phyloP scores from a whole-genome alignment of 2,888 invertebrate genomes.

The Apamea anceps region DNA sequence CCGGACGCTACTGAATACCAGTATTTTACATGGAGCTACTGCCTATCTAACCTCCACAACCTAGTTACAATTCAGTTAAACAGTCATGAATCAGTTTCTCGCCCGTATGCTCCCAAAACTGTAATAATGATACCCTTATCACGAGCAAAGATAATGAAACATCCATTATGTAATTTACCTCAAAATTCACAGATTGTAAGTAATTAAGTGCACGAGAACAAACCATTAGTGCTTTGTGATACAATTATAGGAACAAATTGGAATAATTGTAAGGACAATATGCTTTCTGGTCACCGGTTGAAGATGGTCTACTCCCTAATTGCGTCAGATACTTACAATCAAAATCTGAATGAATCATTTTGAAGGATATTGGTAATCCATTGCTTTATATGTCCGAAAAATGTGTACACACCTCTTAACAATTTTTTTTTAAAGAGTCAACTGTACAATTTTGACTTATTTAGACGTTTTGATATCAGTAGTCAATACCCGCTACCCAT shows the following conservation, averaged over 20 bases:
- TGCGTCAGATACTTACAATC: no score
- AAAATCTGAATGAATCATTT: no score
- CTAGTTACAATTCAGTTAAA: neutral
- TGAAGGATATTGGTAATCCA: no score
- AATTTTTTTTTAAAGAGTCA: no score
- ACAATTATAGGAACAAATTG: neutral
- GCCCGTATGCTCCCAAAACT: conserved; percentile 44
- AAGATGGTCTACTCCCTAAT: neutral
- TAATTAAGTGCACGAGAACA: conserved; percentile 33
- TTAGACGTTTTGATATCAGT: no score
- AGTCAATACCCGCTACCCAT: no score
- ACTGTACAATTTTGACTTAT: no score
- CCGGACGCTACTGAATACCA: neutral
- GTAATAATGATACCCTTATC: conserved; percentile 37
- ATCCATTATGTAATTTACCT: conserved; percentile 46
- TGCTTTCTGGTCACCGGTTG: neutral
- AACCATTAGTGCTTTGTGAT: conserved; percentile 17
- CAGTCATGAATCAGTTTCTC: conserved; percentile 2
- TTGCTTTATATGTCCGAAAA: no score
- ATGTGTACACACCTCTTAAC: no score
- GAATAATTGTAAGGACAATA: neutral
- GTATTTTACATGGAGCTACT: neutral
- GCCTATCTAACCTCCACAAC: neutral
- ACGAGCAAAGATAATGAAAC: conserved; percentile 33
- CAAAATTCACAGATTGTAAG: conserved; percentile 26